phyloP scores from a whole-genome alignment of 1,140 invertebrate genomes.

The Drosophila gunungcola region DNA sequence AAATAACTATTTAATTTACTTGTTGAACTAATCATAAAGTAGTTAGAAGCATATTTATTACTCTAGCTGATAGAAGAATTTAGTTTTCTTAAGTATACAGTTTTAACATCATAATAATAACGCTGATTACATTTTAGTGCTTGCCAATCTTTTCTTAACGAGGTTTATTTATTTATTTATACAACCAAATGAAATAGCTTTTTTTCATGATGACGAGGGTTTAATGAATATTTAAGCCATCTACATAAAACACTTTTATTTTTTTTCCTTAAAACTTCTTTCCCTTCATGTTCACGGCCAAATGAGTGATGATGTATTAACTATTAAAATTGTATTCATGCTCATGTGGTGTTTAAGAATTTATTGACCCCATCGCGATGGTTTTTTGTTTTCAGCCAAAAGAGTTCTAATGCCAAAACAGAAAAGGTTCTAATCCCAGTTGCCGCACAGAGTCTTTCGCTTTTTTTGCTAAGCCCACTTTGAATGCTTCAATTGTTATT shows the following conservation, averaged over 20 bases:
- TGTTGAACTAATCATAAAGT: background rate
- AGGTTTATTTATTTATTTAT: constrained; percentile 6
- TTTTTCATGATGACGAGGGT: constrained; percentile 5
- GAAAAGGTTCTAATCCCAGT: constrained; percentile 56
- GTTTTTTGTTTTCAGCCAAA: constrained; percentile 65
- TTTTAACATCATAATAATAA: background rate
- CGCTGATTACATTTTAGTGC: background rate
- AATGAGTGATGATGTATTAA: constrained; percentile 75
- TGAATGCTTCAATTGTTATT: constrained; percentile 81
- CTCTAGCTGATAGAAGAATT: too few relatives aligned
- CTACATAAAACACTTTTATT: constrained; percentile 30
- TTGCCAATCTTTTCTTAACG: background rate
- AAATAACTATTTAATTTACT: background rate
- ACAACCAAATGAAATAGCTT: background rate
- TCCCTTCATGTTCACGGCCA: constrained; percentile 13
- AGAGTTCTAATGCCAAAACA: constrained; percentile 66
- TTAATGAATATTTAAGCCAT: constrained; percentile 30
- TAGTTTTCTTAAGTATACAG: background rate
- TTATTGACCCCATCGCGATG: constrained; percentile 66
- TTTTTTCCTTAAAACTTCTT: constrained; percentile 26
- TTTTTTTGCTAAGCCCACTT: constrained; percentile 26
- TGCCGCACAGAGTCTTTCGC: constrained; percentile 55
- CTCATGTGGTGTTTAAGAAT: constrained; percentile 65
- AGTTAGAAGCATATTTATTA: background rate
- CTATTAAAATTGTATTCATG: constrained; percentile 63